Percentiles rank a stretch among this genome's conserved stretches.
Evolutionary conservation across 1,140 invertebrate species (phyloP).

Genomic region (Asbolus verrucosus): DNA sequence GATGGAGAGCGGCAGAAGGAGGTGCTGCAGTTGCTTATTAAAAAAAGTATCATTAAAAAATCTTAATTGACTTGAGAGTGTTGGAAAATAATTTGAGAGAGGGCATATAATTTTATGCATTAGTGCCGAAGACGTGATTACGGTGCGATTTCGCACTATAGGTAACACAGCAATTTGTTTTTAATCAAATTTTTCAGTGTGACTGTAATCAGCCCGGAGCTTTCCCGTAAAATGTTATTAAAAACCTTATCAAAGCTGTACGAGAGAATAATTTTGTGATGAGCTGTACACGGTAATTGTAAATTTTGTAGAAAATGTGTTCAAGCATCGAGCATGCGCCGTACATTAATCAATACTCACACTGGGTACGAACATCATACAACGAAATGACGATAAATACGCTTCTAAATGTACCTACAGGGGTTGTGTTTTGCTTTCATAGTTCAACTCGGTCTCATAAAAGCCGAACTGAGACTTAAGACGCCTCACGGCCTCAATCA

Average conservation of each 20-base stretch:
- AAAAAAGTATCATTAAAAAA: slow-evolving; percentile 16
- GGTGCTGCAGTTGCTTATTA: neutral
- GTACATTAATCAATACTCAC: slow-evolving; percentile 41
- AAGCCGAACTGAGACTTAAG: neutral
- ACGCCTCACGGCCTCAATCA: neutral
- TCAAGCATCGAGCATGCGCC: slow-evolving; percentile 42
- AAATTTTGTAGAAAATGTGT: slow-evolving; percentile 46
- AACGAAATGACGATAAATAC: slow-evolving; percentile 45
- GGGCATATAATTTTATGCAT: slow-evolving; percentile 38
- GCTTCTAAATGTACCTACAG: slow-evolving; percentile 36
- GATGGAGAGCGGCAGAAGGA: neutral
- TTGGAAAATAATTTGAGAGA: slow-evolving; percentile 21
- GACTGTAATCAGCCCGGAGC: neutral
- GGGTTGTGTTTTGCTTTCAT: slow-evolving; percentile 23
- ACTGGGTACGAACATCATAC: slow-evolving; percentile 30
- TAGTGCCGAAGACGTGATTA: neutral
- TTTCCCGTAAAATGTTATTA: slow-evolving; percentile 7
- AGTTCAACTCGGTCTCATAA: neutral
- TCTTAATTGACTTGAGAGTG: neutral
- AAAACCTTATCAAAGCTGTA: slow-evolving; percentile 44
- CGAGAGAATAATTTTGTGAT: slow-evolving; percentile 45
- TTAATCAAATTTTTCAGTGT: slow-evolving; percentile 21
- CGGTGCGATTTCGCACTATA: slow-evolving; percentile 11
- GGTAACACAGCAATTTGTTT: slow-evolving; percentile 13
- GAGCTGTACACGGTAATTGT: slow-evolving; percentile 46